phyloP scores from a whole-genome alignment of 2,888 invertebrate species.

The Sphecodes monilicornis region DNA sequence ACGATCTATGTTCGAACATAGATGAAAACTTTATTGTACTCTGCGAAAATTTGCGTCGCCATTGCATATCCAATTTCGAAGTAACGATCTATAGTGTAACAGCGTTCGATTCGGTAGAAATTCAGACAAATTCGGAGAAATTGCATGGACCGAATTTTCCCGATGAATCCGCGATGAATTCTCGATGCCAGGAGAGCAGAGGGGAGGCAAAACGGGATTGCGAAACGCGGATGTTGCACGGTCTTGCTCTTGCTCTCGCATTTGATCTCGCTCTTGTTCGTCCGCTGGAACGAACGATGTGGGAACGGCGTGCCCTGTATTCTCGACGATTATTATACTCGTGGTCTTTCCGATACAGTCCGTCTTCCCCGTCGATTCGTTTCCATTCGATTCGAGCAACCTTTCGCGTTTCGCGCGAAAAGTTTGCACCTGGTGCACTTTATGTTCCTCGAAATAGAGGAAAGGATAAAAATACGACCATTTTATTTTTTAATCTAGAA shows the following conservation, averaged over 20 bases:
- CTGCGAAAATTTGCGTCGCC: background rate
- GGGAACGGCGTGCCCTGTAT: conserved; percentile 78
- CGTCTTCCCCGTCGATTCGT: background rate
- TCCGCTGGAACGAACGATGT: conserved; percentile 63
- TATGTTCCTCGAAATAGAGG: background rate
- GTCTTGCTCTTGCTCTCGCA: background rate
- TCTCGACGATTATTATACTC: conserved; percentile 12
- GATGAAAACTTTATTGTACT: too few species aligned
- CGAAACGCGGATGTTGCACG: conserved; percentile 61
- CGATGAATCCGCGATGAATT: background rate
- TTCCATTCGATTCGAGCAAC: conserved; percentile 2
- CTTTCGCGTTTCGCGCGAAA: conserved; percentile 4
- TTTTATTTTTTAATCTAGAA: background rate
- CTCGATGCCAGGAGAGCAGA: background rate
- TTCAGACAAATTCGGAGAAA: background rate
- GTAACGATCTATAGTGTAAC: background rate
- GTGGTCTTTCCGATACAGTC: conserved; percentile 14
- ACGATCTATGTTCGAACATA: too few species aligned
- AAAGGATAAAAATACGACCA: background rate
- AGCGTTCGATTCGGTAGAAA: background rate
- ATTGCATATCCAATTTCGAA: background rate
- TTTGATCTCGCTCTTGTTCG: conserved; percentile 10
- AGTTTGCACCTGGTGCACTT: background rate
- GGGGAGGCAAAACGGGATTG: conserved; percentile 39
- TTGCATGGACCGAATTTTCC: conserved; percentile 1